Evolutionary conservation across 2,113 vertebrate species (phyloP), one percentile per base, ranked within the genome.

Genomic region (Rafetus swinhoei): DNA sequence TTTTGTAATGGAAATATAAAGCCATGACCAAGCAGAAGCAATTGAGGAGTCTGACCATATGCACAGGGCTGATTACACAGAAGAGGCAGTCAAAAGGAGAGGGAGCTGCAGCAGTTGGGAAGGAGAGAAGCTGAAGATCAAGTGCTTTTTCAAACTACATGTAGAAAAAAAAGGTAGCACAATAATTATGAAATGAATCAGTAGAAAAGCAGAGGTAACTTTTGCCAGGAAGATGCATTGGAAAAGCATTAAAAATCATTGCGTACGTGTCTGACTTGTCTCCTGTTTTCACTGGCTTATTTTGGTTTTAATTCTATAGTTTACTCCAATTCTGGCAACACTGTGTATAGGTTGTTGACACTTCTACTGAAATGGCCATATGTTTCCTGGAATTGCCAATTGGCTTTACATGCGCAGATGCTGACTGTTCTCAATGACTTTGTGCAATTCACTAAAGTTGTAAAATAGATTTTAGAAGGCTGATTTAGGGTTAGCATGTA

Each of bases 321-420:
- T 96, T 92, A 84, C 79, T 92, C 94, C 95, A 94, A 96, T 96
- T 96, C 96, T 92, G 94, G 81, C 92, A 95, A 95, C 92, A 81
- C 65, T 88, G 88, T 94, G 87, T 84, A 88, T 76, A 90, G 93
- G 56, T 56, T 97, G 93, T 94, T 96, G 96, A 95, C 93, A 92
- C 87, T 86, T 94, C 69, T 91, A 81, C 89, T 95, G 94, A 86
- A 92, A 8, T 85, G 96, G 95, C 95, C 96, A 96, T 94, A 59
- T 88, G 96, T 95, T 95, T 95, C 92, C 87, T 0, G 79, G 79
- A 94, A 79, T 86, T 96, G 92, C 93, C 90, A 52, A 39, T 86
- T 77, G 35, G 87, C 86, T 95, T 95, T 88, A 84, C 74, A 9
- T 35, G 59, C 81, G 87, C 96, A 96, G 96, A 90, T 96, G 95